phyloP scores from a whole-genome alignment of 2,797 vertebrate species.

The Enteromius viviparus region DNA sequence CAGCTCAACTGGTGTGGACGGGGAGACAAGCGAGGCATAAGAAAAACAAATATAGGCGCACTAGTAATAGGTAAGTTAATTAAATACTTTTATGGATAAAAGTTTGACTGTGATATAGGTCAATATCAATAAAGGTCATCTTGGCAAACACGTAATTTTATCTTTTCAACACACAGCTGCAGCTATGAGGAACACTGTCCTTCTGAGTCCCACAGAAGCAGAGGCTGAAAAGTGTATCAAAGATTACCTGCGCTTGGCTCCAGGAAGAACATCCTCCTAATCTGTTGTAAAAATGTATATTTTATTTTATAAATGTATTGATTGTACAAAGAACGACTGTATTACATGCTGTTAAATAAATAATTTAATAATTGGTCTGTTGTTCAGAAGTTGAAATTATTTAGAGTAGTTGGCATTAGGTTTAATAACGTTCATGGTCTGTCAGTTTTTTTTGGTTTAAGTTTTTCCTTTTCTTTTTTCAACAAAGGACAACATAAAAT shows the following conservation, averaged over 20 bases:
- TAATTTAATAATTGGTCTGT: neutral
- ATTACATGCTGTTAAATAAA: constrained; percentile 10
- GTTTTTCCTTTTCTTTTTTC: neutral
- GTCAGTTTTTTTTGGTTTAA: neutral
- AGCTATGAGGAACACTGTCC: constrained; percentile 35
- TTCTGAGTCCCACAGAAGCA: constrained; percentile 38
- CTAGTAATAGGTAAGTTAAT: constrained; percentile 16
- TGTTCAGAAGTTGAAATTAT: neutral
- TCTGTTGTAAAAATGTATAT: neutral
- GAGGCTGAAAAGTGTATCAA: constrained; percentile 45
- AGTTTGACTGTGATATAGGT: neutral
- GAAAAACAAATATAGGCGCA: constrained; percentile 23
- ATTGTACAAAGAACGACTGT: constrained; percentile 15
- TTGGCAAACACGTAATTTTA: neutral
- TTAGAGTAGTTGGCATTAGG: neutral
- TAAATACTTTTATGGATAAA: neutral
- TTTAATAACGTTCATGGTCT: neutral
- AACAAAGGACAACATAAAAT: neutral
- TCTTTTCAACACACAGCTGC: constrained; percentile 25
- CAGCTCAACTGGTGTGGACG: constrained; percentile 43
- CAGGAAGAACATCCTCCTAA: constrained; percentile 29
- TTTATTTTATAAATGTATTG: neutral
- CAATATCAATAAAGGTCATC: neutral
- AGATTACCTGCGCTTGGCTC: constrained; percentile 41
- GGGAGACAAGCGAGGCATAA: constrained; percentile 32